Percentiles rank a stretch among this genome's conserved stretches.
phyloP scores from a whole-genome alignment of 2,888 invertebrate species.

The Macroteleia sp. region DNA sequence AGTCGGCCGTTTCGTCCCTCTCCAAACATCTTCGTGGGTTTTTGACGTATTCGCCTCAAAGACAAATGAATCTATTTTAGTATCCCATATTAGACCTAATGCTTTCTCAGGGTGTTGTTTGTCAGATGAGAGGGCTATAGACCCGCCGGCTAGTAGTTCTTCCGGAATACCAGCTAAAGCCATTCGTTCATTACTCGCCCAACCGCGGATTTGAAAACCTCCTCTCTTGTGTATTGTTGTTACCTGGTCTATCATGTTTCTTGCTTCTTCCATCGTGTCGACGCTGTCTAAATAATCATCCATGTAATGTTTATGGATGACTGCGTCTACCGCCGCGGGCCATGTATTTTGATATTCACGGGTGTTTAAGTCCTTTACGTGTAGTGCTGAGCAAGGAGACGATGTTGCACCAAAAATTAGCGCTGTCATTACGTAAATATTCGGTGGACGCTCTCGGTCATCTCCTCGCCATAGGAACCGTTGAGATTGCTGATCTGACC shows the following conservation, averaged over 20 bases:
- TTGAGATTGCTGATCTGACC: conserved; percentile 69
- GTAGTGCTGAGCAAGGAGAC: conserved; percentile 50
- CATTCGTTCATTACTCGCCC: neutral
- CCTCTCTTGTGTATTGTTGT: neutral
- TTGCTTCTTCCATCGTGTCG: conserved; percentile 55
- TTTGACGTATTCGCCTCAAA: neutral
- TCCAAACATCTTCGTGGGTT: neutral
- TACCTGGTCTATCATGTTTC: neutral
- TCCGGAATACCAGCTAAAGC: no score
- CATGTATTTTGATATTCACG: neutral
- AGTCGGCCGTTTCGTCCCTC: conserved; percentile 23
- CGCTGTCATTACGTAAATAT: no score
- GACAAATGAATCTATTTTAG: neutral
- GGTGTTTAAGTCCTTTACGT: conserved; percentile 64
- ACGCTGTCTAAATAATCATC: neutral
- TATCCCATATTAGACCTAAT: neutral
- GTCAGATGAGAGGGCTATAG: neutral
- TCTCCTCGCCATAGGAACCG: conserved; percentile 18
- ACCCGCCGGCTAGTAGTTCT: neutral
- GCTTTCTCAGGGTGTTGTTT: neutral
- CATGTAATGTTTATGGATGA: neutral
- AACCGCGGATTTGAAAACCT: neutral
- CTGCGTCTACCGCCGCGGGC: neutral
- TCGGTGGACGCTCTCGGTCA: no score
- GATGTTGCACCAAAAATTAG: conserved; percentile 23